These are phyloP conservation scores for Epizoanthus fatuus DNA, from an alignment of 92 coral and sea anemone genomes.

Conservation along the genomic window DNA sequence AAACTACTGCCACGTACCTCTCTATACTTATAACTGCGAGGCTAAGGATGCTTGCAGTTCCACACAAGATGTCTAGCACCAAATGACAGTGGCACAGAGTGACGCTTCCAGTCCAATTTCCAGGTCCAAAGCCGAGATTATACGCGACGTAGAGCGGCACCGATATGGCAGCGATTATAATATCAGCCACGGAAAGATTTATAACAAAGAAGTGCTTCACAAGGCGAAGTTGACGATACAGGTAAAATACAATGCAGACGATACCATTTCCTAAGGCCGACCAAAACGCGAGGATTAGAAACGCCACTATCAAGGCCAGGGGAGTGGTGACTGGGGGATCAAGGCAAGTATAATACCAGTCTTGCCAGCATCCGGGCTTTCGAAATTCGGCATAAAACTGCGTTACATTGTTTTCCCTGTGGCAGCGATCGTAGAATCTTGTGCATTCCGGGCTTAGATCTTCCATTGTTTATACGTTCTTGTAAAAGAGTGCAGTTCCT, in stretches of 20 bases:
- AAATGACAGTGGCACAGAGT: constrained; percentile 73
- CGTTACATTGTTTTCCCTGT: constrained; percentile 14
- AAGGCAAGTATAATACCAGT: constrained; percentile 60
- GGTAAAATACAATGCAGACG: constrained; percentile 86
- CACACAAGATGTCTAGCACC: constrained; percentile 85
- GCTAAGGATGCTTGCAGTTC: constrained; percentile 89
- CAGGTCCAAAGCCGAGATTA: constrained; percentile 52
- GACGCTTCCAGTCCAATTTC: constrained; percentile 36
- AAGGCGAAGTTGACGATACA: constrained; percentile 82
- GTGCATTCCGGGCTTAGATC: constrained; percentile 37
- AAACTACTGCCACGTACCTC: constrained; percentile 89
- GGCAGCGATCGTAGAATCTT: constrained; percentile 30
- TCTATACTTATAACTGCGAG: constrained; percentile 89
- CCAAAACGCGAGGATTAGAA: constrained; percentile 73
- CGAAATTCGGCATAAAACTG: neutral
- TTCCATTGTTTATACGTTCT: constrained; percentile 8
- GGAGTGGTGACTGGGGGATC: neutral
- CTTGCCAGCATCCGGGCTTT: constrained; percentile 74
- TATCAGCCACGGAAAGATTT: constrained; percentile 89
- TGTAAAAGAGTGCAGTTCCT: neutral
- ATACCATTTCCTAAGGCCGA: constrained; percentile 81
- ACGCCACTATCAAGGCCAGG: constrained; percentile 52
- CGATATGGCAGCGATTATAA: constrained; percentile 71
- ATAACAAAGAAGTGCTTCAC: constrained; percentile 92
- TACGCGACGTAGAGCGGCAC: constrained; percentile 84